Evolutionary conservation across 1,140 invertebrate species (phyloP).

Genomic region (Platorchestia sp.): DNA sequence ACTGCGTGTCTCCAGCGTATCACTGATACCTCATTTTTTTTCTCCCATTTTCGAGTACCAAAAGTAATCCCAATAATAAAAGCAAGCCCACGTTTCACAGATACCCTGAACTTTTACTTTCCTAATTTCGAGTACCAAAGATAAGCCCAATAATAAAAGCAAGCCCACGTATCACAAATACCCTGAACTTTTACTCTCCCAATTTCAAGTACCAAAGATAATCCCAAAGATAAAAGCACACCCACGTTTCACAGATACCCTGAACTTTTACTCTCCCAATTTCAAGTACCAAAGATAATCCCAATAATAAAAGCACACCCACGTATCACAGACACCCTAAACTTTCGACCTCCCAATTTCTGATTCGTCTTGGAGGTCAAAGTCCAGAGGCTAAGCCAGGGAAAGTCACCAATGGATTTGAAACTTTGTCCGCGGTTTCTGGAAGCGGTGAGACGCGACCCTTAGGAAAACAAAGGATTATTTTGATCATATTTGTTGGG

Average conservation of each 20-base stretch:
- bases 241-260: too few relatives aligned
- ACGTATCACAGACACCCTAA: background rate
- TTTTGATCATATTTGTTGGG: conserved; percentile 2
- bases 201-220: background rate
- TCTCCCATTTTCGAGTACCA: background rate
- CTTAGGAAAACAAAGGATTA: background rate
- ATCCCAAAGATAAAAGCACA: background rate
- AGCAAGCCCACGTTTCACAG: background rate
- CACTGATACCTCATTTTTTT: too few relatives aligned
- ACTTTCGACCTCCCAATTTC: background rate
- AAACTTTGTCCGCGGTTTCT: background rate
- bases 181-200: too few relatives aligned
- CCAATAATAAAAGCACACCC: background rate
- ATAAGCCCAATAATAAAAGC: too few relatives aligned
- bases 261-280: too few relatives aligned
- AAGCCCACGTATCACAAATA: too few relatives aligned
- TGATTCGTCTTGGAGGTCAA: background rate
- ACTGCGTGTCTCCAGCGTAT: too few relatives aligned
- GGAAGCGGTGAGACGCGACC: background rate
- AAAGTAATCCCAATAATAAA: background rate
- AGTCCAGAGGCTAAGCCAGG: background rate
- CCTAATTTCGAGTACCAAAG: too few relatives aligned
- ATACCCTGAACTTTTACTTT: too few relatives aligned
- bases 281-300: background rate
- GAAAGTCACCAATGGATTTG: background rate